Conservation (phyloP, 1,140 invertebrate species). For the Conus ventricosus region DNA sequence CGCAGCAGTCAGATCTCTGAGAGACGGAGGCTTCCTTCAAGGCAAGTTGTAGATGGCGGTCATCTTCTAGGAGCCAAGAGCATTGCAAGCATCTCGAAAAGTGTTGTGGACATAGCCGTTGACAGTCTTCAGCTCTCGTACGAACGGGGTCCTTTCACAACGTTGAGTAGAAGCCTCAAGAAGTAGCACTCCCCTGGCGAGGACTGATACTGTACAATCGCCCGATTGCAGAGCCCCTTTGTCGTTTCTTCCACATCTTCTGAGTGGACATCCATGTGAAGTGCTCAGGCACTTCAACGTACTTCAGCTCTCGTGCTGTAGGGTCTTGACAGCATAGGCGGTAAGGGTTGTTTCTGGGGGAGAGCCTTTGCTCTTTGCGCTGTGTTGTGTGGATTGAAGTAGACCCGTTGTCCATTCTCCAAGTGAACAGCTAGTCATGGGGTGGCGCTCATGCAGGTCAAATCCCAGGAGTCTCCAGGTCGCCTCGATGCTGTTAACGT, state of each 20-base stretch:
- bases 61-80: not conserved
- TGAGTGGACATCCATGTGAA: too few species aligned
- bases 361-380: not conserved
- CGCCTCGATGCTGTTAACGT: not conserved
- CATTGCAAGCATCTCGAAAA: too few species aligned
- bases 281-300: not conserved
- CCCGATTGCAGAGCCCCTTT: not conserved
- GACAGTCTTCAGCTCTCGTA: not conserved
- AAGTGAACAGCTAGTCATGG: not conserved
- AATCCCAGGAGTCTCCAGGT: not conserved
- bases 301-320: not conserved
- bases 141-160: not conserved
- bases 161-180: not conserved
- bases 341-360: not conserved
- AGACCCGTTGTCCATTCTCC: not conserved
- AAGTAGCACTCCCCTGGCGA: not conserved
- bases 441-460: not conserved
- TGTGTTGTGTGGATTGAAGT: not conserved
- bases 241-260: not conserved
- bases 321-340: not conserved
- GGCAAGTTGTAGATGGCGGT: not conserved
- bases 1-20: not conserved
- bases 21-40: too few species aligned
- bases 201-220: not conserved
- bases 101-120: not conserved